Evolutionary conservation across 1,140 invertebrate species (phyloP), one percentile per base, ranked within the genome.

Genomic region (Drosophila kikkawai): DNA sequence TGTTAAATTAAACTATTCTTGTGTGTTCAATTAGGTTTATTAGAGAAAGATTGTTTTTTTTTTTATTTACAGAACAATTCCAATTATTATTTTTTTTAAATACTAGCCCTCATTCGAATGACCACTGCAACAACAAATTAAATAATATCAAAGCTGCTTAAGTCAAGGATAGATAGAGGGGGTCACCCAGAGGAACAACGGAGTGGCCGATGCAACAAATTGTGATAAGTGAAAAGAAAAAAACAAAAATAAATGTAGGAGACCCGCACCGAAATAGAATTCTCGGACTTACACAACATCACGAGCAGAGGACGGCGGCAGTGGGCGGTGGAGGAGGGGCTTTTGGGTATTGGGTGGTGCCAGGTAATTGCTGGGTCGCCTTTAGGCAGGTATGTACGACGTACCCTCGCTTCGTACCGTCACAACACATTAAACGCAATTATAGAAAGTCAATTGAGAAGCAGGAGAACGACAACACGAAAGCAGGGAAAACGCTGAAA

Each of bases 361-460:
- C 45, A 19, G 48, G 57, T 71, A 71, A 73, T 73, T 59, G 67
- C n/a, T n/a, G 47, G 47, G 61, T 26, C 15, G 45, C 37, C 61
- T 39, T 42, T 37, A 55, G 51, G 51, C 17, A 36, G 47, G 37
- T 29, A 6, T 29, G 26, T 29, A 29, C 26, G 26, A 26, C 4
- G 26, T 36, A 34, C 47, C 61, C 65, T 44, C 15, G 60, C 69
- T 69, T 66, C 78, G 47, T 59, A 74, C 50, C 76, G 84, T 87
- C 83, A 87, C 84, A 87, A 87, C 83, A 87, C 84, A 88, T 87
- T 88, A 87, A 87, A 88, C 84, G 83, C 83, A 87, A 87, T 87
- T 87, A 87, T 87, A 87, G 83, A 88, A 87, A 87, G 83, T 87
- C 83, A 87, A 87, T 87, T 88, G 84, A 65, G 76, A 87, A 70